These are phyloP conservation scores for Centropyge bicolor DNA, from an alignment of 2,797 vertebrate genomes.

Conservation along the genomic window DNA sequence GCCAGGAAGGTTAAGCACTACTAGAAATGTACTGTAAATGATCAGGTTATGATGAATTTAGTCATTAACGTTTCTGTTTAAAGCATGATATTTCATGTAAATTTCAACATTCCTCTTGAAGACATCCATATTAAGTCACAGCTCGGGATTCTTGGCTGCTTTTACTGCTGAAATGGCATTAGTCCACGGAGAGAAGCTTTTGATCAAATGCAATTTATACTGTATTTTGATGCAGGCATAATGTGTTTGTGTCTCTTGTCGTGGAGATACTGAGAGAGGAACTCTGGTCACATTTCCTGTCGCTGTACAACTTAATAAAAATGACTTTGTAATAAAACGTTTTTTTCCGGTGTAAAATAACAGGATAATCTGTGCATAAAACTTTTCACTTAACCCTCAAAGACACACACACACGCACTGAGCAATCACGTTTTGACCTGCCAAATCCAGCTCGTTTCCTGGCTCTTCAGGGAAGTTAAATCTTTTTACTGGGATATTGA, in stretches of 20 bases:
- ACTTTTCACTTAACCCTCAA: slow-evolving; percentile 43
- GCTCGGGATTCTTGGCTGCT: slow-evolving; percentile 57
- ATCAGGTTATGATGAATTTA: slow-evolving; percentile 46
- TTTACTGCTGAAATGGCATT: slow-evolving; percentile 29
- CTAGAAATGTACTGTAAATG: slow-evolving; percentile 49
- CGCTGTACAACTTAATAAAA: slow-evolving; percentile 75
- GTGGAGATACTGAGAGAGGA: slow-evolving; percentile 37
- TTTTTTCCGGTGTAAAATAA: slow-evolving; percentile 50
- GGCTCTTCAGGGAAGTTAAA: slow-evolving; percentile 71
- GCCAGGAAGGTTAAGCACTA: slow-evolving; percentile 18
- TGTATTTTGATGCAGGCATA: slow-evolving; percentile 62
- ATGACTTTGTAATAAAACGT: slow-evolving; percentile 67
- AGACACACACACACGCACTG: not conserved
- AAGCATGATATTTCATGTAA: slow-evolving; percentile 91
- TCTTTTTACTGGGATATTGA: slow-evolving; percentile 78
- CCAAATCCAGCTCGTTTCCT: slow-evolving; percentile 62
- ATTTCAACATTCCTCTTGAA: slow-evolving; percentile 95
- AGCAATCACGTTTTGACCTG: slow-evolving; percentile 58
- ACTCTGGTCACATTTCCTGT: slow-evolving; percentile 58
- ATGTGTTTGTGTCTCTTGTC: slow-evolving; percentile 55
- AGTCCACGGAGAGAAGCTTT: slow-evolving; percentile 24
- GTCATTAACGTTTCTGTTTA: slow-evolving; percentile 85
- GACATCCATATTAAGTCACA: slow-evolving; percentile 90
- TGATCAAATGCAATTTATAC: slow-evolving; percentile 64
- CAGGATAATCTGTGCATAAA: slow-evolving; percentile 49